Base-by-base conservation (phyloP, 2,113 vertebrate species). In the Perca fluviatilis region DNA sequence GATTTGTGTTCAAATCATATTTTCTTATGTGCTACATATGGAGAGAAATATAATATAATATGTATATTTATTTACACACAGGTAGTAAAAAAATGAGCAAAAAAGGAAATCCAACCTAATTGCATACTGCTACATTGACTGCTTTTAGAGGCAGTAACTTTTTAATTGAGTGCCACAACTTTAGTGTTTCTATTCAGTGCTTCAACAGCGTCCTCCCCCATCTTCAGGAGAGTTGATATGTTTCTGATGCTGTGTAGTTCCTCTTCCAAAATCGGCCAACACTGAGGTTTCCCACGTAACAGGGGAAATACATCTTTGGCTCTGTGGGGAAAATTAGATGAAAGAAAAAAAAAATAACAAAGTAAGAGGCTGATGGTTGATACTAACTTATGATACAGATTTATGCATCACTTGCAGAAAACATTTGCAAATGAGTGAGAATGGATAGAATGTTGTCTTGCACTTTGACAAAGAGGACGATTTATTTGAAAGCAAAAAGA, bases 111-210 rank as follows among this genome's bases (percentile, higher is more conserved):
- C 81, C 95, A 94, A 97, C 97, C 97, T 98, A 98, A 97, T 98
- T 98, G 97, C 97, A 97, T 95, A 96, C 97, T 98, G 98, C 98
- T 99, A 99, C 97, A 99, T 99, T 89, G 91, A 95, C 96, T 94
- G 97, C 97, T 98, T 93, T 96, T 95, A 96, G 97, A 97, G 96
- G 97, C 97, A 97, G 96, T 92, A 96, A 96, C 95, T 95, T 97
- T 95, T 97, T 70, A 89, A 91, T 95, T 96, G 96, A 97, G 94
- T 96, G 98, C 97, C 98, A 96, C 89, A 95, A 95, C 93, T 94
- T 96, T 97, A 97, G 97, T 98, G 97, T 98, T 98, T 93, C 88
- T 93, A 91, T 95, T 99, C 97, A 99, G 97, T 99, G 98, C 97
- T 97, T 97, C 93, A 94, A 96, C 93, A 94, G 90, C 94, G 92